Percentiles rank a stretch among this genome's conserved stretches.
Evolutionary conservation across 2,888 invertebrate species (phyloP).

Genomic region (Plagodis pulveraria): DNA sequence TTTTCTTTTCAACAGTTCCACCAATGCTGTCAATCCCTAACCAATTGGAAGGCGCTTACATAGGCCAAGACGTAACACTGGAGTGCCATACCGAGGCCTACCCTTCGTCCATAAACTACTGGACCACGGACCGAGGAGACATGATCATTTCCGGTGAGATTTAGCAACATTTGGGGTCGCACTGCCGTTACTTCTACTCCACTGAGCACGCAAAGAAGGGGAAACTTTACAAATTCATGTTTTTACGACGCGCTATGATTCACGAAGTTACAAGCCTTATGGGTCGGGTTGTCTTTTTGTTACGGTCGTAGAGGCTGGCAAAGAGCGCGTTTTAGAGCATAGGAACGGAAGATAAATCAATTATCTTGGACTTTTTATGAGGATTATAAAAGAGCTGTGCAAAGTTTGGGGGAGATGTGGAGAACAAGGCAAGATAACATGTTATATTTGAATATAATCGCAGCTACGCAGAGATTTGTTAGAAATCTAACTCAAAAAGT

Average conservation of each 20-base stretch:
- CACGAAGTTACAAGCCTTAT: conserved; percentile 42
- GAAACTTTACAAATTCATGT: conserved; percentile 45
- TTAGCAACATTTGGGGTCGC: conserved; percentile 43
- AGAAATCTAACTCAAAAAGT: too few relatives aligned
- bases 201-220: conserved; percentile 43
- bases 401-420: conserved; percentile 19
- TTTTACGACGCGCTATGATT: conserved; percentile 44
- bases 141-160: conserved; percentile 96
- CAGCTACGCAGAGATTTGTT: too few relatives aligned
- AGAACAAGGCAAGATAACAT: conserved; percentile 4
- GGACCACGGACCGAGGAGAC: conserved; percentile 95
- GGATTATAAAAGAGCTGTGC: conserved; percentile 27
- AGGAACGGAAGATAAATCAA: conserved; percentile 28
- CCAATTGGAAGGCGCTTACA: conserved; percentile 95
- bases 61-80: conserved; percentile 94
- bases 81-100: conserved; percentile 97
- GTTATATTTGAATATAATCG: not conserved
- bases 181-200: conserved; percentile 40
- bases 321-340: conserved; percentile 22
- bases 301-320: conserved; percentile 24
- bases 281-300: conserved; percentile 39
- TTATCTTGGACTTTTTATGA: conserved; percentile 30
- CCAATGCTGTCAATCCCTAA: conserved; percentile 97
- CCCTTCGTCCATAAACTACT: conserved; percentile 97
- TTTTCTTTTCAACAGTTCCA: conserved; percentile 87